phyloP scores from a whole-genome alignment of 2,113 vertebrate genomes.

The Gallinago paraguaiae region DNA sequence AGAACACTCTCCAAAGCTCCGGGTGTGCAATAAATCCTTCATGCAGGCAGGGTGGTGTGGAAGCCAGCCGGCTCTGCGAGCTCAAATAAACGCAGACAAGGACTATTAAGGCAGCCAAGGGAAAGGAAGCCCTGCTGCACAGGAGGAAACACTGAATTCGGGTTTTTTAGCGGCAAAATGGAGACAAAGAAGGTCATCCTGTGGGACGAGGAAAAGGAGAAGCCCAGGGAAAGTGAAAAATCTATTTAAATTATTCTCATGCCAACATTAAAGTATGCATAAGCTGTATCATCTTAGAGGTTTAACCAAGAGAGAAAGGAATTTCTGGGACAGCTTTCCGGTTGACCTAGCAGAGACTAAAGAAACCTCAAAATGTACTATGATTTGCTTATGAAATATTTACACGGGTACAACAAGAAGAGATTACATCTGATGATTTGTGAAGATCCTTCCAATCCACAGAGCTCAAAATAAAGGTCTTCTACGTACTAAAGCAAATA shows the following conservation, averaged over 20 bases:
- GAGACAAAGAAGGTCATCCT: background rate
- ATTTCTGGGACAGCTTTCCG: slow-evolving; percentile 37
- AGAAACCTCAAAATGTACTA: background rate
- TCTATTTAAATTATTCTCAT: background rate
- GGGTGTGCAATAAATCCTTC: background rate
- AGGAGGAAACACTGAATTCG: background rate
- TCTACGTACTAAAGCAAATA: background rate
- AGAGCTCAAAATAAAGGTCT: background rate
- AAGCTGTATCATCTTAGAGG: background rate
- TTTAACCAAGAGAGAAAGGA: background rate
- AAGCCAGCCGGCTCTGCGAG: background rate
- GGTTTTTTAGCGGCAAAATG: background rate
- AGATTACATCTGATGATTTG: background rate
- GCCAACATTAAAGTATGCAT: background rate
- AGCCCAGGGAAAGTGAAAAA: background rate
- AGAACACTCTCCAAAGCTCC: background rate
- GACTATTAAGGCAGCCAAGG: background rate
- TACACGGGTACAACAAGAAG: background rate
- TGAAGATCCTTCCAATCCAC: background rate
- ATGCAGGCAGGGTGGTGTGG: background rate
- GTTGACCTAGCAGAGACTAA: slow-evolving; percentile 39
- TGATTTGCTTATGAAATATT: slow-evolving; percentile 12
- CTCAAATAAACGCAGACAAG: background rate
- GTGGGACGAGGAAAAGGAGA: background rate
- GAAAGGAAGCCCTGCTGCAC: background rate